These are phyloP conservation scores for Grapholita molesta DNA, from an alignment of 1,140 invertebrate genomes.

Conservation along the genomic window DNA sequence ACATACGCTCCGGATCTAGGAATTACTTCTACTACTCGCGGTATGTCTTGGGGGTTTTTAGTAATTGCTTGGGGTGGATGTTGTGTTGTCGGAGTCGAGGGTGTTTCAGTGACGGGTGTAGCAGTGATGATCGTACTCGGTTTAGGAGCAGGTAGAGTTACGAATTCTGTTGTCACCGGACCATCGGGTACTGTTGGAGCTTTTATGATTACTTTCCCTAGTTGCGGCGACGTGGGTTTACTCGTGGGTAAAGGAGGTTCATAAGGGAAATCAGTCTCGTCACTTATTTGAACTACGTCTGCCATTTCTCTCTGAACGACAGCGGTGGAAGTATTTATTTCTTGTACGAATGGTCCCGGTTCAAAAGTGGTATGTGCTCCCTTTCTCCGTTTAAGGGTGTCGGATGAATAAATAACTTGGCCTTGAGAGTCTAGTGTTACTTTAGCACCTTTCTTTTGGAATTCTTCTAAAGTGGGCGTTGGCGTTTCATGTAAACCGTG, in stretches of 20 bases:
- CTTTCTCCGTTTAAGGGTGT: slow-evolving; percentile 89
- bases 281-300: slow-evolving; percentile 62
- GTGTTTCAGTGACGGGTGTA: slow-evolving; percentile 66
- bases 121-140: slow-evolving; percentile 79
- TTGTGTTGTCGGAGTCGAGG: slow-evolving; percentile 31
- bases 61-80: slow-evolving; percentile 20
- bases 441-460: slow-evolving; percentile 83
- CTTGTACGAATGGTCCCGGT: slow-evolving; percentile 88
- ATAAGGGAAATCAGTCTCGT: slow-evolving; percentile 69
- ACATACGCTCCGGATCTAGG: slow-evolving; percentile 83
- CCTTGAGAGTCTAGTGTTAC: slow-evolving; percentile 93
- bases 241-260: slow-evolving; percentile 51
- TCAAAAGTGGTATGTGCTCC: slow-evolving; percentile 90
- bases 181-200: slow-evolving; percentile 77
- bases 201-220: slow-evolving; percentile 83
- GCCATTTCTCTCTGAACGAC: slow-evolving; percentile 68
- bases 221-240: slow-evolving; percentile 75
- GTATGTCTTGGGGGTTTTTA: slow-evolving; percentile 52
- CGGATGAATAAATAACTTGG: slow-evolving; percentile 93
- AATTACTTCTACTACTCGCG: slow-evolving; percentile 65
- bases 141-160: slow-evolving; percentile 80
- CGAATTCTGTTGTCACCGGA: slow-evolving; percentile 79
- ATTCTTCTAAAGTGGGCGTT: slow-evolving; percentile 47
- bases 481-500: slow-evolving; percentile 55
- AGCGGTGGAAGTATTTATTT: slow-evolving; percentile 71